phyloP scores from a whole-genome alignment of 2,797 vertebrate genomes.

The Brotula barbata region DNA sequence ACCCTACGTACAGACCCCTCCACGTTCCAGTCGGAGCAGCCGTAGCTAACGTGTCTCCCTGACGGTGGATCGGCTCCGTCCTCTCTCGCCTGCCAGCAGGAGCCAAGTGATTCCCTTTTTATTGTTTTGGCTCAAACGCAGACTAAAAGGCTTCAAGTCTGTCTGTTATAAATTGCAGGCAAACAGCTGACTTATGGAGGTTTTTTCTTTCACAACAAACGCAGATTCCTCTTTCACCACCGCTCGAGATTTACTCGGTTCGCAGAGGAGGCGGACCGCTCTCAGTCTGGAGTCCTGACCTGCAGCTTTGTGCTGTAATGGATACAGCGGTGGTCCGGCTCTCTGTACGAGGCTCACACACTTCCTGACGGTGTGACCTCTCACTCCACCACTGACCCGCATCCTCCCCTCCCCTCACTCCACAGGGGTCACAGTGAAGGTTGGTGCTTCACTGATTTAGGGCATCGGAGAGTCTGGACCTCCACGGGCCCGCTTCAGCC shows the following conservation, averaged over 20 bases:
- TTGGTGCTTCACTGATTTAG: slow-evolving; percentile 4
- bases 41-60: too few relatives aligned
- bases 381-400: slow-evolving; percentile 8
- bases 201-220: background rate
- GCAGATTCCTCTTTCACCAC: background rate
- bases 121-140: slow-evolving; percentile 30
- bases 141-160: background rate
- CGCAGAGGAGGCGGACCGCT: background rate
- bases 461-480: background rate
- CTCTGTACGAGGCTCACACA: slow-evolving; percentile 12
- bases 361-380: slow-evolving; percentile 39
- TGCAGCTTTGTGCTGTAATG: slow-evolving; percentile 13
- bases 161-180: background rate
- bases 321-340: slow-evolving; percentile 13
- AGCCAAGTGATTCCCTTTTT: slow-evolving; percentile 12
- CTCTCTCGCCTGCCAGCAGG: too few relatives aligned
- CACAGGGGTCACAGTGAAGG: background rate
- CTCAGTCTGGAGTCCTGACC: slow-evolving; percentile 2
- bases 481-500: background rate
- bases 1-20: too few relatives aligned
- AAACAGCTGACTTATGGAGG: background rate
- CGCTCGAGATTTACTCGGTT: background rate
- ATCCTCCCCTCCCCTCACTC: background rate
- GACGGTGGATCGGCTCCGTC: too few relatives aligned
- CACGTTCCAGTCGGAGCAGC: too few relatives aligned